Evolutionary conservation across 37 sponge, comb jelly and placozoan species (phyloP).

Genomic region (Oscarella lobularis): DNA sequence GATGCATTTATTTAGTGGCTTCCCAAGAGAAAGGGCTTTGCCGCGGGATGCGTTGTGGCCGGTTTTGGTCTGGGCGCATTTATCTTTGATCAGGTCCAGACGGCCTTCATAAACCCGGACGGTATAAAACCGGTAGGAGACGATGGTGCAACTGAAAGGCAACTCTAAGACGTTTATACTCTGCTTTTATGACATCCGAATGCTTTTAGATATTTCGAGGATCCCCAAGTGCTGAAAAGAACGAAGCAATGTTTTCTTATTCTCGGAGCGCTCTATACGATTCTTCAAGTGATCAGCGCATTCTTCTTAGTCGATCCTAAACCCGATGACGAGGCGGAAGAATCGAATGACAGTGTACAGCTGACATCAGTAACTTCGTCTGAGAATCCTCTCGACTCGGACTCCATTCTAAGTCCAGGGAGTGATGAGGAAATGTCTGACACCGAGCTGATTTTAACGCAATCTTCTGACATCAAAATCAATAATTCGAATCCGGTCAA

Average conservation of each 20-base stretch:
- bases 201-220: slow-evolving; percentile 17
- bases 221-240: slow-evolving; percentile 38
- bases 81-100: slow-evolving; percentile 48
- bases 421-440: too few species aligned
- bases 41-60: slow-evolving; percentile 62
- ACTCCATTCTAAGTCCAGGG: too few species aligned
- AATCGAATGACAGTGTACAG: too few species aligned
- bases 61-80: slow-evolving; percentile 72
- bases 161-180: too few species aligned
- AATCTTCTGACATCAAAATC: too few species aligned
- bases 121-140: slow-evolving; percentile 17
- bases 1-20: slow-evolving; percentile 34
- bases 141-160: too few species aligned
- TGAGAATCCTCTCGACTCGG: too few species aligned
- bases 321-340: too few species aligned
- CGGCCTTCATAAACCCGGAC: slow-evolving; percentile 63
- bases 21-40: slow-evolving; percentile 70
- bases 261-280: slow-evolving; percentile 43
- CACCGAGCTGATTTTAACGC: too few species aligned
- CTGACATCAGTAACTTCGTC: too few species aligned
- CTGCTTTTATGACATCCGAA: not conserved
- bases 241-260: slow-evolving; percentile 57
- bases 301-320: slow-evolving; percentile 39
- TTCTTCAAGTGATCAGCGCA: slow-evolving; percentile 48
- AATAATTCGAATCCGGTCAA: too few species aligned